Evolutionary conservation across 2,113 vertebrate genomes (phyloP), one percentile per base, ranked within the genome.

Genomic region (Loxodonta africana): DNA sequence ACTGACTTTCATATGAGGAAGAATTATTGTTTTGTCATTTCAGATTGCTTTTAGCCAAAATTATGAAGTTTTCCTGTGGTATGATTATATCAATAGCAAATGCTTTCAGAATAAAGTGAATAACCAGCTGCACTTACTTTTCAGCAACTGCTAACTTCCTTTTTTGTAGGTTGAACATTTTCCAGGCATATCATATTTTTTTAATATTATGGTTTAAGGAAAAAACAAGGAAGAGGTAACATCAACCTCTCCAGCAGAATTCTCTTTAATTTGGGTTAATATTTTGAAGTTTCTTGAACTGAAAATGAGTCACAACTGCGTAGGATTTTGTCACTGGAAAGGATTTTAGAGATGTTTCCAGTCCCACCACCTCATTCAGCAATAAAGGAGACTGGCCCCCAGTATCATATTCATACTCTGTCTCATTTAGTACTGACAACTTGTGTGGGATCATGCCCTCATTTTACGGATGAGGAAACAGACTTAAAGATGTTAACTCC

Each of bases 21-120:
- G 7, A 88, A 76, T 93, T 94, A 81, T 37, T 91, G 91, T 89
- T 63, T 57, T 96, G 80, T 94, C 97, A 62, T 90, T 91, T 91
- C 82, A 76, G 15, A 1, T 91, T 89, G 51, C 83, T 5, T 0
- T 88, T 57, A 62, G 94, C 93, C 91, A 96, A 33, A 86, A 18
- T 76, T 62, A 0, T 12, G 37, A 90, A 73, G 14, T 65, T 98
- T 93, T 89, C 51, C 88, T 86, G 80, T 89, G 84, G 48, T 51
- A 23, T 88, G 76, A 95, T 95, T 76, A 8, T 95, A 76, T 97
- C 91, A 91, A 5, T 62, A 84, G 94, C 93, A 76, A 2, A 41
- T 44, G 11, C 81, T 93, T 21, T 85, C 25, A 21, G 91, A 91
- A 17, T 91, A 88, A 97, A 98, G 88, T 92, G 94, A 82, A 96